phyloP scores from a whole-genome alignment of 1,140 invertebrate genomes.

The Diorhabda sublineata region DNA sequence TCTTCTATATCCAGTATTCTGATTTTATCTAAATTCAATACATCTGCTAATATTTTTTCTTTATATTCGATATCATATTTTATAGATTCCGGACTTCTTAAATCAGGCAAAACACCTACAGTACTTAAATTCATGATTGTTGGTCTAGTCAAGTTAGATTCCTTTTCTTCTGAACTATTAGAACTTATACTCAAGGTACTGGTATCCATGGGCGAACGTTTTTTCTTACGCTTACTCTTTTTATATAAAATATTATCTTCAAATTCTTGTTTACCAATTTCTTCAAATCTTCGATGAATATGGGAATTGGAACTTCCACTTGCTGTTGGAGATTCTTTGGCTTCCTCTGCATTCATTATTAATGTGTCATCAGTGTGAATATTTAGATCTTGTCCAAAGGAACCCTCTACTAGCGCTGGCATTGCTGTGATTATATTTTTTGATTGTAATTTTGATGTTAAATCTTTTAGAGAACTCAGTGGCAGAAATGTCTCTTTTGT shows the following conservation, averaged over 20 bases:
- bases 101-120: slow-evolving; percentile 46
- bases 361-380: slow-evolving; percentile 45
- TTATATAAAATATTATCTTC: slow-evolving; percentile 55
- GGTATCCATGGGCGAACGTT: slow-evolving; percentile 27
- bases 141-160: slow-evolving; percentile 27
- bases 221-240: slow-evolving; percentile 48
- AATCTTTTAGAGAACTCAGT: slow-evolving; percentile 35
- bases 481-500: slow-evolving; percentile 31
- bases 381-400: slow-evolving; percentile 24
- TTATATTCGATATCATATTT: slow-evolving; percentile 54
- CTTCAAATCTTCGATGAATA: slow-evolving; percentile 40
- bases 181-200: slow-evolving; percentile 31
- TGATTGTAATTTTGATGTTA: slow-evolving; percentile 39
- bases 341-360: slow-evolving; percentile 53
- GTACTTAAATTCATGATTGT: slow-evolving; percentile 48
- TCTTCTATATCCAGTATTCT: slow-evolving; percentile 26
- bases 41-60: slow-evolving; percentile 52
- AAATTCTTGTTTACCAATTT: slow-evolving; percentile 54
- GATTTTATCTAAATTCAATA: slow-evolving; percentile 50
- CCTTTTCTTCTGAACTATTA: slow-evolving; percentile 36
- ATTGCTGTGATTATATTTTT: slow-evolving; percentile 34
- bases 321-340: slow-evolving; percentile 48
- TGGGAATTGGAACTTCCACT: slow-evolving; percentile 28
- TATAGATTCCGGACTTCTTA: slow-evolving; percentile 52
- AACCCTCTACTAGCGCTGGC: slow-evolving; percentile 30